Conservation (phyloP, 2,797 vertebrate genomes). For the Anniella stebbinsi region DNA sequence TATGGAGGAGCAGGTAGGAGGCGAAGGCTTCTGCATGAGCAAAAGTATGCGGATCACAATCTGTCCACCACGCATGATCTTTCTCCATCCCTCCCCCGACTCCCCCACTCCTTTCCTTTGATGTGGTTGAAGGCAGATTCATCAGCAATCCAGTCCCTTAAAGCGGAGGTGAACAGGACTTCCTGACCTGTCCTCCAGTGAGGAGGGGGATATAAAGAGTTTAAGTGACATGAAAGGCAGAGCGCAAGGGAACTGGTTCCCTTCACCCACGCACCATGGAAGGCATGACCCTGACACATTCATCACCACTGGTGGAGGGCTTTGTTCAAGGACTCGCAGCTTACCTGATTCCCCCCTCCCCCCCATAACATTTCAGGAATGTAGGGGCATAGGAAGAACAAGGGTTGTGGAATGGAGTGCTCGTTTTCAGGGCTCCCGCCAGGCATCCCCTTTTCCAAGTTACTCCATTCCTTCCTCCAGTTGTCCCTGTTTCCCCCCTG, state of each 20-base stretch:
- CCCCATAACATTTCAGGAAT: neutral
- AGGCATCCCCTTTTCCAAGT: no score
- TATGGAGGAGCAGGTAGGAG: neutral
- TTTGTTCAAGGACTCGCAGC: neutral
- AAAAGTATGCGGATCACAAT: slow-evolving; percentile 71
- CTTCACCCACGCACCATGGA: neutral
- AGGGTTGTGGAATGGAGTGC: no score
- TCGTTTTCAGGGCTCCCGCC: no score
- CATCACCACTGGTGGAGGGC: no score
- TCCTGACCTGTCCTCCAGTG: slow-evolving; percentile 69
- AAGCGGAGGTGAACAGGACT: slow-evolving; percentile 69
- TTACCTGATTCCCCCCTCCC: neutral
- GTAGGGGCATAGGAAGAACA: no score
- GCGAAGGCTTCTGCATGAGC: slow-evolving; percentile 55
- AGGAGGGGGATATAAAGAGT: slow-evolving; percentile 49
- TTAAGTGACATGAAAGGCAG: neutral
- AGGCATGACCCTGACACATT: neutral
- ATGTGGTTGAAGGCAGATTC: slow-evolving; percentile 73
- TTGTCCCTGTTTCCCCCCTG: no score
- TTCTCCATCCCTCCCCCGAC: slow-evolving; percentile 54
- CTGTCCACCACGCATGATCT: slow-evolving; percentile 49
- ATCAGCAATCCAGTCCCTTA: slow-evolving; percentile 69
- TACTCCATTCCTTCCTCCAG: no score
- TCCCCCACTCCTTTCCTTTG: slow-evolving; percentile 68
- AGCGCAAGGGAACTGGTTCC: neutral